Conservation (phyloP, 1,140 invertebrate species). For the Eciton burchellii region DNA sequence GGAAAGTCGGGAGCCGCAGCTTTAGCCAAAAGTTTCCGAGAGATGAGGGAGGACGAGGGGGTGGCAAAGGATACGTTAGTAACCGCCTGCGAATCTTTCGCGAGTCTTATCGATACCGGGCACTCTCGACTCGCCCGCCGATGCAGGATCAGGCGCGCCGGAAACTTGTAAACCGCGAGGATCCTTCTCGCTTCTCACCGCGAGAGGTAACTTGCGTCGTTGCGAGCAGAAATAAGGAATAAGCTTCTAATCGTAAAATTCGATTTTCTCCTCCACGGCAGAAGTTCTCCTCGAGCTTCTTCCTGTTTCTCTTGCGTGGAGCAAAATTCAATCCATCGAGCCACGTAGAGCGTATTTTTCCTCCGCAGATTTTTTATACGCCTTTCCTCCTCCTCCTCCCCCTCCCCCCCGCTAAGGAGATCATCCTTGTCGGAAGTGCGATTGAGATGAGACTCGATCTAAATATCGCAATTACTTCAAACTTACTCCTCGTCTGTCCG, state of each 20-base stretch:
- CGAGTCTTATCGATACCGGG: slow-evolving; percentile 49
- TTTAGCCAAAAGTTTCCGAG: slow-evolving; percentile 34
- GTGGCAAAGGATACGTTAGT: neutral
- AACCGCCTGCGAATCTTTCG: slow-evolving; percentile 41
- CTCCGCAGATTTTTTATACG: neutral
- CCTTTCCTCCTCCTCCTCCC: neutral
- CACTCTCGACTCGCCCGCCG: slow-evolving; percentile 42
- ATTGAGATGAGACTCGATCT: neutral
- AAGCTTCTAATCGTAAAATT: slow-evolving; percentile 51
- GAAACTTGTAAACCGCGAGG: slow-evolving; percentile 56
- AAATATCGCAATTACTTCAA: neutral
- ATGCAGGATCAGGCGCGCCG: slow-evolving; percentile 48
- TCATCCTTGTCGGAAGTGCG: neutral
- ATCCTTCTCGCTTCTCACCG: slow-evolving; percentile 55
- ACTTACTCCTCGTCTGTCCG: neutral
- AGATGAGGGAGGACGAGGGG: slow-evolving; percentile 9
- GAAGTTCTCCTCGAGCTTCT: slow-evolving; percentile 17
- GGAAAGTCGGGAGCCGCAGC: slow-evolving; percentile 28
- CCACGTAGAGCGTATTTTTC: neutral
- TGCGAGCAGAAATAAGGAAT: slow-evolving; percentile 22
- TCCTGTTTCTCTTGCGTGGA: neutral
- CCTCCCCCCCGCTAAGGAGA: too few species aligned
- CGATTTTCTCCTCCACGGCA: slow-evolving; percentile 35
- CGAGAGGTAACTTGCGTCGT: slow-evolving; percentile 33
- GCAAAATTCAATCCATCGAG: slow-evolving; percentile 28